Conservation (phyloP, 2,113 vertebrate genomes). For the Percopsis transmontana region DNA sequence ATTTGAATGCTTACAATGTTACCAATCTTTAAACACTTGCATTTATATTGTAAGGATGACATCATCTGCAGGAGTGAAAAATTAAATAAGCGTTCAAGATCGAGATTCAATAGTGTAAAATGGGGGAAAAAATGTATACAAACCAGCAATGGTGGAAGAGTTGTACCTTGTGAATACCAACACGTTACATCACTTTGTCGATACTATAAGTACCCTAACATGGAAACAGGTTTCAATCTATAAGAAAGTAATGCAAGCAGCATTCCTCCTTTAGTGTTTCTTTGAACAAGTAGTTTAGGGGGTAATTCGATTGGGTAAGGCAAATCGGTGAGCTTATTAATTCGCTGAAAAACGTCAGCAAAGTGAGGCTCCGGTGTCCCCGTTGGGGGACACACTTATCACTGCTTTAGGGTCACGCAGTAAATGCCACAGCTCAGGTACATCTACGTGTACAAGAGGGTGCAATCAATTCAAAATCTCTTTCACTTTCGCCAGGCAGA, state of each 20-base stretch:
- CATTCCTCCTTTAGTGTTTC: conserved; percentile 57
- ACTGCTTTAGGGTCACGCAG: conserved; percentile 61
- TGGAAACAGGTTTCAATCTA: conserved; percentile 43
- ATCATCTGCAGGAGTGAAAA: conserved; percentile 73
- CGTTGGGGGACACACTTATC: conserved; percentile 51
- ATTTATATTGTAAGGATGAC: conserved; percentile 69
- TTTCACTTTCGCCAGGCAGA: conserved; percentile 49
- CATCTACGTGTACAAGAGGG: conserved; percentile 64
- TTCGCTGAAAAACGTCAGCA: conserved; percentile 67
- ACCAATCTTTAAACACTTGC: conserved; percentile 71
- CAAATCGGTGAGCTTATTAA: conserved; percentile 80
- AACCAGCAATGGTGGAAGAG: conserved; percentile 41
- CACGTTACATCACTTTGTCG: conserved; percentile 62
- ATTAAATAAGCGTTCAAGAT: conserved; percentile 77
- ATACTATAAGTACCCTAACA: conserved; percentile 63
- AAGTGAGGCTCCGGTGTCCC: conserved; percentile 56
- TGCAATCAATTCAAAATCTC: conserved; percentile 59
- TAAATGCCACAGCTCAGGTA: conserved; percentile 65
- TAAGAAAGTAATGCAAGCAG: conserved; percentile 34
- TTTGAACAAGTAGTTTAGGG: conserved; percentile 55
- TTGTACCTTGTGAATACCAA: conserved; percentile 78
- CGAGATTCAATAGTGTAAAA: conserved; percentile 72
- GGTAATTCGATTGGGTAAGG: conserved; percentile 75
- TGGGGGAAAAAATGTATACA: conserved; percentile 9
- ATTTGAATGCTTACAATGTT: conserved; percentile 71